phyloP scores from a whole-genome alignment of 2,888 invertebrate genomes.

The Ctena decussata region DNA sequence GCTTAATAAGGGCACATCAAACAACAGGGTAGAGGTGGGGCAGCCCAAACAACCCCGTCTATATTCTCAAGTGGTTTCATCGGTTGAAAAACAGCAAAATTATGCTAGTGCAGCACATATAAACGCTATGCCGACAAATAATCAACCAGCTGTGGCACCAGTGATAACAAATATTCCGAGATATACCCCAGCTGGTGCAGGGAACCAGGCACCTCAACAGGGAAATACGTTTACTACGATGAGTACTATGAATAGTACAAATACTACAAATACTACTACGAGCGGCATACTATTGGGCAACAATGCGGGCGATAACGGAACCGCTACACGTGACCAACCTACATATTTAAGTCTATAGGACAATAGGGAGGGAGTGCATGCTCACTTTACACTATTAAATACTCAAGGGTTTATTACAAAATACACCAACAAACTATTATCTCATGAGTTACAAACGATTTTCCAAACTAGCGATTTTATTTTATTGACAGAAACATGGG shows the following conservation, averaged over 20 bases:
- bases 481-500: neutral
- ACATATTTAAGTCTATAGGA: neutral
- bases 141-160: too few species aligned
- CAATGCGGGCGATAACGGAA: neutral
- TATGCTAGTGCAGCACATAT: too few species aligned
- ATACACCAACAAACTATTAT: neutral
- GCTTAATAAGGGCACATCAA: too few species aligned
- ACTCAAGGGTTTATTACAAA: neutral
- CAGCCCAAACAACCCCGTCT: too few species aligned
- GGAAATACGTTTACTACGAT: neutral
- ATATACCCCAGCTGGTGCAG: too few species aligned
- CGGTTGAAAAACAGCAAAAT: too few species aligned
- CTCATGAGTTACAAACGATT: neutral
- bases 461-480: neutral
- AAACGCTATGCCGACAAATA: too few species aligned
- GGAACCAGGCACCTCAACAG: too few species aligned
- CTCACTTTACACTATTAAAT: neutral
- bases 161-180: too few species aligned
- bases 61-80: too few species aligned
- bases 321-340: neutral
- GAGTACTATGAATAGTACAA: neutral
- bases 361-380: neutral
- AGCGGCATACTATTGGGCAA: neutral
- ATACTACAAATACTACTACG: neutral
- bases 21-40: too few species aligned